Conservation (phyloP, 2,888 invertebrate species). For the Orthosia cruda region DNA sequence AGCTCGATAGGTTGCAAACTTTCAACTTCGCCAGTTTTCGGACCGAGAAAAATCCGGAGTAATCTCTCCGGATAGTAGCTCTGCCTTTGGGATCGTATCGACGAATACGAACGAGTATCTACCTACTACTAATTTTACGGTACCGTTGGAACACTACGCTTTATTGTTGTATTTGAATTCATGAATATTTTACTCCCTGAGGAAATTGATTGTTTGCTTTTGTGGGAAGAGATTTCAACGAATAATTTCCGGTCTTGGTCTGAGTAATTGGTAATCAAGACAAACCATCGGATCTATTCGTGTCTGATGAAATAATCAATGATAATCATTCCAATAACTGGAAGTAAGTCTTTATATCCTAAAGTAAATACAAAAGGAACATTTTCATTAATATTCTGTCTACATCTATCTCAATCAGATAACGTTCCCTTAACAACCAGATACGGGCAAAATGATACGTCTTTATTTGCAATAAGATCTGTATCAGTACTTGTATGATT, state of each 20-base stretch:
- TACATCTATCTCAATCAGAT: conserved; percentile 59
- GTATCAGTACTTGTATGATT: conserved; percentile 55
- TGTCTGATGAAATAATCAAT: conserved; percentile 12
- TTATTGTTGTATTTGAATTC: conserved; percentile 60
- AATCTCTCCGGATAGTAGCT: conserved; percentile 70
- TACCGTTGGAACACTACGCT: conserved; percentile 31
- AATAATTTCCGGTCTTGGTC: conserved; percentile 21
- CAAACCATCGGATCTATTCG: conserved; percentile 11
- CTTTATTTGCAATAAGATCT: conserved; percentile 64
- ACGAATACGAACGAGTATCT: conserved; percentile 41
- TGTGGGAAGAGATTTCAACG: conserved; percentile 31
- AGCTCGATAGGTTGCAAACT: conserved; percentile 74
- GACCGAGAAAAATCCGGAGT: conserved; percentile 74
- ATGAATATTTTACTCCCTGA: conserved; percentile 48
- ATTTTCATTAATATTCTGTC: conserved; percentile 53
- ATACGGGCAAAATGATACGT: conserved; percentile 50
- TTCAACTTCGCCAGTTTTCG: conserved; percentile 70
- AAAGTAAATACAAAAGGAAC: conserved; percentile 28
- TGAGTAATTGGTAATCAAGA: conserved; percentile 51
- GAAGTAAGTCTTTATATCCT: conserved; percentile 8
- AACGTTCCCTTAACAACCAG: conserved; percentile 43
- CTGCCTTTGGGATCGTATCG: conserved; percentile 66
- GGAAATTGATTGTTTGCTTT: conserved; percentile 42
- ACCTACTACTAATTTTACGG: conserved; percentile 56
- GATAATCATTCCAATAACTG: conserved; percentile 1